Evolutionary conservation across 1,140 invertebrate genomes (phyloP), one percentile per base, ranked within the genome.

Genomic region (Drosophila nigromelanica): DNA sequence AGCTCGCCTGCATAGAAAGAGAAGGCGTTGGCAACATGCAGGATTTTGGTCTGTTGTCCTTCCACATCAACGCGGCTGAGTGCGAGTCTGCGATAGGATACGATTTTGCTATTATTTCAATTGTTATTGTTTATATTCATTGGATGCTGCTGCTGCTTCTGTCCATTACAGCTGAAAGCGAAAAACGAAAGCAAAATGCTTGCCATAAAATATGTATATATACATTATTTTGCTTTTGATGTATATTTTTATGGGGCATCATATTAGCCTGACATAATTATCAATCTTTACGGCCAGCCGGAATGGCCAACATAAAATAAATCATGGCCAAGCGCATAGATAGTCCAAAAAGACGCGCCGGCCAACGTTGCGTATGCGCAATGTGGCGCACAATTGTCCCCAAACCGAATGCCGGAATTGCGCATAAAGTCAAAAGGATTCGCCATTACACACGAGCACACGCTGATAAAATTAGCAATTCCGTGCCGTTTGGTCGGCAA

Each of bases 41-140:
- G 74, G 37, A 56, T 69, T 59, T 73, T 54, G 56, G 58, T 69
- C 56, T 69, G 66, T 76, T 18, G 54, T 56, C 39, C 52, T 58
- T 74, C 21, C 54, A 47, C 64, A 69, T 51, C 56, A 39, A 50
- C 64, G 71, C 42, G 35, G 64, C 21, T 33, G 42, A 47, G 50
- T 63, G 35, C n/a, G 43, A 39, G 64, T 11, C 14, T 35, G 71
- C 55, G 62, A 86, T 80, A 66, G 78, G 73, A 87, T 87, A 67
- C 48, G 64, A 48, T 66, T 70, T 77, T 67, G 68, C 64, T 68
- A 89, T 87, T 87, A 89, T 82, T 89, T 76, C 76, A 82, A 87
- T 87, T 87, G 78, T 82, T 87, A 80, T 87, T 87, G 78, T 87
- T 89, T 89, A 87, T 87, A 82, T 87, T 79, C 78, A 87, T 82